Evolutionary conservation across 1,140 invertebrate species (phyloP).

Genomic region (Rhysida immarginata): DNA sequence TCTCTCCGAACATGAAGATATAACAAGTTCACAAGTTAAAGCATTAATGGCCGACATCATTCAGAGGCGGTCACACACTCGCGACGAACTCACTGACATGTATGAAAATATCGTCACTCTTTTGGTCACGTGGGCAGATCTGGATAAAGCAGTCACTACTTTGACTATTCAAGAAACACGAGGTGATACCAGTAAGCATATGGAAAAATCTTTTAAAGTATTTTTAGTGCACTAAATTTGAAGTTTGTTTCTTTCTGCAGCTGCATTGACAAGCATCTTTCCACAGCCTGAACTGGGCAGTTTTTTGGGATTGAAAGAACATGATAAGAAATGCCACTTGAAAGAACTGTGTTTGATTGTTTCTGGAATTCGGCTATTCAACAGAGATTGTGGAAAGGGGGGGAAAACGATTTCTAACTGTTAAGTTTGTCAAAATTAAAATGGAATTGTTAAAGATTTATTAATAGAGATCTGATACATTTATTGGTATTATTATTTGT

Average conservation of each 20-base stretch:
- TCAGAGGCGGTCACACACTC: too few relatives aligned
- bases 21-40: too few relatives aligned
- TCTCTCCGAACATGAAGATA: too few relatives aligned
- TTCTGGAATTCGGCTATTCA: not conserved
- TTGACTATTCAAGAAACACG: too few relatives aligned
- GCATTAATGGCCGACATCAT: too few relatives aligned
- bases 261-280: constrained; percentile 3
- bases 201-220: too few relatives aligned
- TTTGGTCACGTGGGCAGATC: not conserved
- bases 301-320: not conserved
- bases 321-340: not conserved
- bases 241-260: not conserved
- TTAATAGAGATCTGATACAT: not conserved
- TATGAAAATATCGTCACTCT: not conserved
- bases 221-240: too few relatives aligned
- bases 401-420: not conserved
- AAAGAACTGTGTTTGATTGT: not conserved
- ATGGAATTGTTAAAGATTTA: not conserved
- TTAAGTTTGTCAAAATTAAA: too few relatives aligned
- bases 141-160: too few relatives aligned
- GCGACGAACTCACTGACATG: not conserved
- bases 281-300: constrained; percentile 1
- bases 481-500: not conserved
- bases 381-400: not conserved
- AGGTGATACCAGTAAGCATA: too few relatives aligned